These are phyloP conservation scores for Catharus bicknelli DNA, from an alignment of 2,113 vertebrate genomes.

Conservation along the genomic window DNA sequence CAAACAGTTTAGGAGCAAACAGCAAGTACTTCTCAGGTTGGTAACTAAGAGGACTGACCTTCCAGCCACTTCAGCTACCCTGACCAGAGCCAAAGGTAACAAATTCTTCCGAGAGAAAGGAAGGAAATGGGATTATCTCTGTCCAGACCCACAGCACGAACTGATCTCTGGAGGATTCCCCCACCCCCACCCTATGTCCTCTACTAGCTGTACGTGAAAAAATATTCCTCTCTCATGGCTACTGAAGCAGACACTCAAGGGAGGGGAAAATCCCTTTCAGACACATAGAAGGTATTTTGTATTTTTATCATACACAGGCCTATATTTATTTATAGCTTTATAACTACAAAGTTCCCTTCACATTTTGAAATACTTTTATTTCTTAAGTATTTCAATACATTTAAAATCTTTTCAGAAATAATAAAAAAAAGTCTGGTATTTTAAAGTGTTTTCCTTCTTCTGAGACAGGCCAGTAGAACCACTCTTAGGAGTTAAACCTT, in stretches of 20 bases:
- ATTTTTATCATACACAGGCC: neutral
- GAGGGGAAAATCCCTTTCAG: constrained; percentile 26
- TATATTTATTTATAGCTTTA: neutral
- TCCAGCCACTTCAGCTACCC: neutral
- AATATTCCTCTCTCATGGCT: constrained; percentile 34
- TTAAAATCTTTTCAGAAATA: neutral
- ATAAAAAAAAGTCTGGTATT: neutral
- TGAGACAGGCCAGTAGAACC: neutral
- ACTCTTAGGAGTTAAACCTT: neutral
- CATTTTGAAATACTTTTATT: neutral
- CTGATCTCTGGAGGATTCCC: neutral
- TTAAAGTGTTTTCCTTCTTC: neutral
- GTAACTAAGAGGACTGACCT: neutral
- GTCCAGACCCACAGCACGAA: neutral
- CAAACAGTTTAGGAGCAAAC: neutral
- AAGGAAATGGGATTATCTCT: constrained; percentile 44
- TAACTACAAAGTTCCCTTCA: neutral
- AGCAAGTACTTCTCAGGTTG: neutral
- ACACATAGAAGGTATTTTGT: neutral
- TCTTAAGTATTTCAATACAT: no score
- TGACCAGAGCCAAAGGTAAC: constrained; percentile 19
- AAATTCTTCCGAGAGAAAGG: constrained; percentile 24
- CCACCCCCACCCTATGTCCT: neutral
- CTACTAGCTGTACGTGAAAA: constrained; percentile 25
- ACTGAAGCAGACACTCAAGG: constrained; percentile 1